Conservation (phyloP, 2,797 vertebrate species). For the Lutjanus campechanus region DNA sequence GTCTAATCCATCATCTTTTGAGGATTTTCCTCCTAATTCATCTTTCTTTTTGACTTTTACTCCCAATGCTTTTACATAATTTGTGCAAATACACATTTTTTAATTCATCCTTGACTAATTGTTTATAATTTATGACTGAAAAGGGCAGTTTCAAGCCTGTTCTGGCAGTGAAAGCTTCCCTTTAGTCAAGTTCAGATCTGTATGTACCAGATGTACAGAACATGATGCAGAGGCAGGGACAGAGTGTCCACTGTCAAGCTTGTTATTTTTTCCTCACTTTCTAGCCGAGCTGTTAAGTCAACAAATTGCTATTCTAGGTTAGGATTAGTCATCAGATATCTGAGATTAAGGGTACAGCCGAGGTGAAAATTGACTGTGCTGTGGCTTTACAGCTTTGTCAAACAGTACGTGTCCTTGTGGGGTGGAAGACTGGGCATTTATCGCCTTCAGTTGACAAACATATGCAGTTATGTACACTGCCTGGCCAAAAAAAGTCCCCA, state of each 20-base stretch:
- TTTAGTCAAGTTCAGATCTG: slow-evolving; percentile 12
- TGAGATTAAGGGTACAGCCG: slow-evolving; percentile 2
- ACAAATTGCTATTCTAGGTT: slow-evolving; percentile 32
- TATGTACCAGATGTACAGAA: slow-evolving; percentile 10
- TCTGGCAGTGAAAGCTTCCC: slow-evolving; percentile 8
- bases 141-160: neutral
- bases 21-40: slow-evolving; percentile 35
- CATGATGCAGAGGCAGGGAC: neutral
- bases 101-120: slow-evolving; percentile 1
- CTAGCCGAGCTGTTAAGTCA: neutral
- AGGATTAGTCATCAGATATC: slow-evolving; percentile 43
- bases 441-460: neutral
- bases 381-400: slow-evolving; percentile 10
- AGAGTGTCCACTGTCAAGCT: neutral
- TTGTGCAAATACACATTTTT: slow-evolving; percentile 7
- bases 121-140: slow-evolving; percentile 9
- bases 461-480: neutral
- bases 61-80: slow-evolving; percentile 2
- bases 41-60: slow-evolving; percentile 19
- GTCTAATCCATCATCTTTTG: slow-evolving; percentile 59
- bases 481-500: too few species aligned
- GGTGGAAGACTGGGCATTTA: neutral
- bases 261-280: slow-evolving; percentile 12
- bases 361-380: neutral
- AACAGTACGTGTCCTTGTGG: neutral